A percentile compares a stretch with the other conserved stretches of the same genome.
Evolutionary conservation across 2,113 vertebrate species (phyloP).

Genomic region (Orthonyx spaldingii): DNA sequence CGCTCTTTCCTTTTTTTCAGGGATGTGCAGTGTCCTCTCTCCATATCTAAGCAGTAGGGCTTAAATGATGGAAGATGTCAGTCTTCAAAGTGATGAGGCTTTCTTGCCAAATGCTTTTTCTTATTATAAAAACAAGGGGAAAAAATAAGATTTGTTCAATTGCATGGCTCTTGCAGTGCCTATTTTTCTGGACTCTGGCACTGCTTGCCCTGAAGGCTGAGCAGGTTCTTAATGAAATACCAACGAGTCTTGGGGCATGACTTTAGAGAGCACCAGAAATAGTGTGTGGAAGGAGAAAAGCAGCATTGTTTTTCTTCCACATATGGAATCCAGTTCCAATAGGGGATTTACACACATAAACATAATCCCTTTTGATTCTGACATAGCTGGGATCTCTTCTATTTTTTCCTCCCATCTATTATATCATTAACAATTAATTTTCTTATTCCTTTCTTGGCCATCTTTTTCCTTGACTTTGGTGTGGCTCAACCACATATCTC

Average conservation of each 20-base stretch:
- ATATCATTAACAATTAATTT: neutral
- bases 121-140: neutral
- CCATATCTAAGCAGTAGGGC: neutral
- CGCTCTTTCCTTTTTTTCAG: fast-evolving
- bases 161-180: neutral
- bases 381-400: neutral
- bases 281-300: neutral
- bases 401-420: neutral
- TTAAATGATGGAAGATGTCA: neutral
- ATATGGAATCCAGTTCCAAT: neutral
- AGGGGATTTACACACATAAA: neutral
- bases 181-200: neutral
- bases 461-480: neutral
- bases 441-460: neutral
- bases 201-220: neutral
- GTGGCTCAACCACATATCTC: neutral
- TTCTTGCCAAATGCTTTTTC: neutral
- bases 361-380: neutral
- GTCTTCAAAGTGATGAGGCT: neutral
- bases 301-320: neutral
- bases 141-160: conserved; percentile 3
- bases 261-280: conserved; percentile 19
- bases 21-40: neutral
- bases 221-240: neutral
- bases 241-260: neutral